These are phyloP conservation scores for Drosophila albomicans DNA, from an alignment of 1,140 invertebrate species.

Conservation along the genomic window DNA sequence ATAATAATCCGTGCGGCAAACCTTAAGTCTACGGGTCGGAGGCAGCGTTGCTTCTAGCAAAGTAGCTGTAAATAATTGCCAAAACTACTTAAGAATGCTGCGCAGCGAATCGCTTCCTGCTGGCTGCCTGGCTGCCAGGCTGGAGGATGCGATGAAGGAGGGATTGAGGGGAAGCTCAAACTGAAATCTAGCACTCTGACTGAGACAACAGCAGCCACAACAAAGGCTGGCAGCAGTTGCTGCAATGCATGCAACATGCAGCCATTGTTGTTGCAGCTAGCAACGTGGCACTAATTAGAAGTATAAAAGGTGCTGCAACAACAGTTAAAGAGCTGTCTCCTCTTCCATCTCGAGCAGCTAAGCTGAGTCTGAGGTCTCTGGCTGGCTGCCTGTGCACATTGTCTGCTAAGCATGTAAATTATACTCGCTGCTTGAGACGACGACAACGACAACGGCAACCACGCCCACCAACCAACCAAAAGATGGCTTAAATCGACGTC, in stretches of 20 bases:
- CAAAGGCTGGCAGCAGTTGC: conserved; percentile 56
- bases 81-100: conserved; percentile 83
- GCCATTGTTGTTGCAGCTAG: conserved; percentile 61
- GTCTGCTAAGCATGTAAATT: conserved; percentile 76
- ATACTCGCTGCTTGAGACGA: conserved; percentile 66
- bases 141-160: background rate
- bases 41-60: conserved; percentile 34
- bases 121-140: conserved; percentile 18
- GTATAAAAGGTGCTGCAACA: conserved; percentile 79
- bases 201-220: conserved; percentile 55
- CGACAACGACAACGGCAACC: conserved; percentile 36
- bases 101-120: conserved; percentile 71
- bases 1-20: conserved; percentile 81
- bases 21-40: conserved; percentile 56
- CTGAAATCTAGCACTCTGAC: conserved; percentile 15
- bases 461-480: conserved; percentile 1
- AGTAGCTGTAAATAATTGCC: conserved; percentile 84
- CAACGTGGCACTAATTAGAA: conserved; percentile 82
- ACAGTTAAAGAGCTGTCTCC: conserved; percentile 61
- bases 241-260: conserved; percentile 57
- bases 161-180: background rate
- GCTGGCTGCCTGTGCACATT: conserved; percentile 49
- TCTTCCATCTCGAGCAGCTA: background rate
- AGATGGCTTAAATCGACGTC: conserved; percentile 3
- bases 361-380: background rate